A percentile compares a stretch with the other conserved stretches of the same genome.
phyloP scores from a whole-genome alignment of 2,797 vertebrate species.

The Rhinichthys osculus region DNA sequence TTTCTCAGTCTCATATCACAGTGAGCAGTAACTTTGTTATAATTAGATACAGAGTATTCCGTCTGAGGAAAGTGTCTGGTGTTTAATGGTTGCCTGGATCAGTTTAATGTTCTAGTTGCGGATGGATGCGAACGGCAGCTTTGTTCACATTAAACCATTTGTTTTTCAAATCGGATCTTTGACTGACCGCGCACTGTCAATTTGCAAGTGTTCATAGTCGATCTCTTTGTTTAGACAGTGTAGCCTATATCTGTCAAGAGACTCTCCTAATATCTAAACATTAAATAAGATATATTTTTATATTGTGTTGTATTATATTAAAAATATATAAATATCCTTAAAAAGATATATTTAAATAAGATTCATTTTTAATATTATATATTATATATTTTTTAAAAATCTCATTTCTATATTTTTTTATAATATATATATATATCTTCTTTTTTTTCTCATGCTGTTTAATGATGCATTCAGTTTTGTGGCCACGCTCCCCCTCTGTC shows the following conservation, averaged over 20 bases:
- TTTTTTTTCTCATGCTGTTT: not conserved
- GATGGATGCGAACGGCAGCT: not conserved
- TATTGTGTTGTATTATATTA: no score
- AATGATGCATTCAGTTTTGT: not conserved
- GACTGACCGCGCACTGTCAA: not conserved
- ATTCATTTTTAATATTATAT: not conserved
- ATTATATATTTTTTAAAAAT: no score
- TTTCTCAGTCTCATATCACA: slow-evolving; percentile 15
- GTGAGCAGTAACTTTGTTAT: slow-evolving; percentile 35
- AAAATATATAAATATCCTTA: no score
- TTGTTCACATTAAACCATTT: slow-evolving; percentile 3
- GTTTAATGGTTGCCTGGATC: slow-evolving; percentile 24
- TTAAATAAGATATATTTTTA: not conserved
- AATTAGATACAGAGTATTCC: slow-evolving; percentile 19
- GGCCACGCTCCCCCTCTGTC: not conserved
- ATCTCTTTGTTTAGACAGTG: slow-evolving; percentile 1
- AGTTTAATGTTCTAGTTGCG: not conserved
- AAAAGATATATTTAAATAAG: no score
- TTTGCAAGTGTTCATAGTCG: not conserved
- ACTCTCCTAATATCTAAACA: not conserved
- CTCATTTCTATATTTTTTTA: no score
- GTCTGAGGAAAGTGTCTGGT: slow-evolving; percentile 20
- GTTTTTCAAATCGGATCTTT: not conserved
- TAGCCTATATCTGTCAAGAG: not conserved
- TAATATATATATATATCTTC: no score